Evolutionary conservation across 2,113 vertebrate genomes (phyloP), one percentile per base, ranked within the genome.

Genomic region (Theristicus caerulescens): DNA sequence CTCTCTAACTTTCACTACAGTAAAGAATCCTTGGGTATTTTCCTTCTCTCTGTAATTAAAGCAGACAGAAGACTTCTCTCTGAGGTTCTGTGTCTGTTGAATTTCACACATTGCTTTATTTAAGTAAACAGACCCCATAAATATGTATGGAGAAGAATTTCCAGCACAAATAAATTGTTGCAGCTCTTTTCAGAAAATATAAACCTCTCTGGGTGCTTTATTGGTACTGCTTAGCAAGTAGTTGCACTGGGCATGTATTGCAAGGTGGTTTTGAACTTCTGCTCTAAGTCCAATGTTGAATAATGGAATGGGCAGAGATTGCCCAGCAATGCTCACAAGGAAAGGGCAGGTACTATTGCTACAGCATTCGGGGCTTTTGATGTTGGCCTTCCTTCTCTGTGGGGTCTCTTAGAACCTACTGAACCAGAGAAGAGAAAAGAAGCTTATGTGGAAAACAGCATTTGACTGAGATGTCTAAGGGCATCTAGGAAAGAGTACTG

Each of bases 91-190:
- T 88, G 59, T 79, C 94, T 94, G 94, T 84, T 94, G 88, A 89
- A 94, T 97, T 97, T 97, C 95, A 95, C 96, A 97, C 94, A 80
- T 93, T 94, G 61, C 69, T 91, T 95, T 86, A 71, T 84, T 84
- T 91, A 49, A 69, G 89, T 94, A 96, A 97, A 95, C 78, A 95
- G 66, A 94, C 13, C 61, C 54, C 54, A 76, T 82, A 95, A 94
- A 95, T 87, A 92, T 64, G 59, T 69, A 84, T 47, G 51, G 70
- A 76, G 65, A 58, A 92, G 62, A 38, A 81, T n/a, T 32, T 70
- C 40, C 49, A 94, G 62, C 38, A 82, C 66, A 89, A 91, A 93
- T 72, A 91, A 81, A 79, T 79, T 57, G 32, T 69, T 94, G 57
- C 70, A 94, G 70, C 57, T 89, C 74, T 95, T 83, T 76, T 91